Evolutionary conservation across 2,113 vertebrate genomes (phyloP).

Genomic region (Gulo gulo): DNA sequence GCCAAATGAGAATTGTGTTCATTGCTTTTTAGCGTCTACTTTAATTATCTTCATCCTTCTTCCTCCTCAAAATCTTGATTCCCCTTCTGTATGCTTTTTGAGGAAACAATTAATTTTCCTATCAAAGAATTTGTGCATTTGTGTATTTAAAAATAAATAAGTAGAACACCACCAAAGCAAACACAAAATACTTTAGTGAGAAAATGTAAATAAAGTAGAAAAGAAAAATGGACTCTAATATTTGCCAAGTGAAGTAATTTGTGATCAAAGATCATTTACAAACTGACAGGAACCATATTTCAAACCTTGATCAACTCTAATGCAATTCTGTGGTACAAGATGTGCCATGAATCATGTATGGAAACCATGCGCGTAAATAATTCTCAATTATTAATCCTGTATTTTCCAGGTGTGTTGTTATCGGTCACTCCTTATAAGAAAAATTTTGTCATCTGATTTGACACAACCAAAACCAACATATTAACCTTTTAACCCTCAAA

Average conservation of each 20-base stretch:
- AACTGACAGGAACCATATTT: not conserved
- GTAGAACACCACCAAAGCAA: not conserved
- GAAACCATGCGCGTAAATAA: not conserved
- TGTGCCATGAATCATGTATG: not conserved
- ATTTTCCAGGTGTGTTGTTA: not conserved
- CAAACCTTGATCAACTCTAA: not conserved
- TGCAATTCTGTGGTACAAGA: not conserved
- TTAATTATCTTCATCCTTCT: not conserved
- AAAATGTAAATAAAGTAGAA: not conserved
- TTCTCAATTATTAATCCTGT: constrained; percentile 19
- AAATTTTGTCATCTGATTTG: not conserved
- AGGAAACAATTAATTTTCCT: not conserved
- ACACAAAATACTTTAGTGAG: not conserved
- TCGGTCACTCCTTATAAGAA: not conserved
- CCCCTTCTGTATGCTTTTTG: not conserved
- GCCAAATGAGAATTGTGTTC: not conserved
- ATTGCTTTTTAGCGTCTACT: not conserved
- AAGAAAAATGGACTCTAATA: not conserved
- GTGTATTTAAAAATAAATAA: not conserved
- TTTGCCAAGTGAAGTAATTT: not conserved
- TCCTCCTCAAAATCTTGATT: not conserved
- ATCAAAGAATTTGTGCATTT: not conserved
- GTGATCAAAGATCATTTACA: not conserved
- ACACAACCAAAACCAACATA: not conserved
- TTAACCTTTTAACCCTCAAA: not conserved